Evolutionary conservation across 2,113 vertebrate species (phyloP), one percentile per base, ranked within the genome.

Genomic region (Cynopterus brachyotis): DNA sequence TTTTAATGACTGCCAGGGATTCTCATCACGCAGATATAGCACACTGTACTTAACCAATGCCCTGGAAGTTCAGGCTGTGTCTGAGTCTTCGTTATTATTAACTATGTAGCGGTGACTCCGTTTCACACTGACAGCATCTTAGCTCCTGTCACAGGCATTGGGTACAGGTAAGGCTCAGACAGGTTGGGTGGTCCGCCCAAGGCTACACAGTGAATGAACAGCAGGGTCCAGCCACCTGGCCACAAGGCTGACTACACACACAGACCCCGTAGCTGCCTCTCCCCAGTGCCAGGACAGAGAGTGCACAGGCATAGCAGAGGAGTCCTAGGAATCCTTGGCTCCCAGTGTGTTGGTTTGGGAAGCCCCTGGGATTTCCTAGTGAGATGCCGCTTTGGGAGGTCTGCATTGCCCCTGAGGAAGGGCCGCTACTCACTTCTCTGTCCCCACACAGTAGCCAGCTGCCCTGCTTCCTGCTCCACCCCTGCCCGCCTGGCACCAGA

Each of bases 11-110:
- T 78, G 22, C 66, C 28, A 67, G 45, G 28, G 53, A 57, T 50
- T 76, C 86, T 30, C 3, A 40, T 7, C 69, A 12, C 53, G 0
- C 6, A 22, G 9, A 12, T 3, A 16, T 60, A 9, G 16, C 72
- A n/a, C 24, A 0, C 7, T 15, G 32, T 59, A 0, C 26, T 37
- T 47, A 5, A 10, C 47, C 9, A 3, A 0, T n/a, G 24, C 4
- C 26, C 16, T 30, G 32, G 42, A 40, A 40, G 10, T 15, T n/a
- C 37, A 13, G 62, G 8, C 50, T 15, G 0, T 45, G 35, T 47
- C 67, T 19, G n/a, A 67, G 28, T 73, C 47, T 53, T 64, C 7
- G 0, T 12, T 42, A 11, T 40, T 55, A 28, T 35, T 57, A 59
- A 47, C 32, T 16, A 16, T 0, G 0, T 12, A n/a, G n/a, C 30